A percentile compares a stretch with the other conserved stretches of the same genome.
These are phyloP conservation scores for Mormoops blainvillei DNA, from an alignment of 2,113 vertebrate species.

Conservation along the genomic window DNA sequence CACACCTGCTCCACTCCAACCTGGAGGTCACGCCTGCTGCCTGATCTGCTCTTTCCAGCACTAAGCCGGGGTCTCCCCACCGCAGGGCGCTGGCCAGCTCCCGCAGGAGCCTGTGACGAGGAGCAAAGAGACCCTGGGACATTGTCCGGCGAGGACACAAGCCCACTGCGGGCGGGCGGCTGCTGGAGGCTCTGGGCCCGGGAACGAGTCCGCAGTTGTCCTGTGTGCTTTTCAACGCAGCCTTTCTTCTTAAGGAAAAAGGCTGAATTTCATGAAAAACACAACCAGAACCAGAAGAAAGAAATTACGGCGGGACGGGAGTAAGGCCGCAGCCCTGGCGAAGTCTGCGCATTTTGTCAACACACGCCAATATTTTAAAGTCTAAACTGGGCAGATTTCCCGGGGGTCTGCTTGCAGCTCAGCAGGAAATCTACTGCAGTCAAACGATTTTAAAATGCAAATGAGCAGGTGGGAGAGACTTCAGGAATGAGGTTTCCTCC, in stretches of 20 bases:
- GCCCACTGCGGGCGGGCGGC: not conserved
- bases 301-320: not conserved
- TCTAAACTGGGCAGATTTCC: not conserved
- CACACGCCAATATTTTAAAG: not conserved
- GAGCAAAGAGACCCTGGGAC: not conserved
- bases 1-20: not conserved
- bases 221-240: not conserved
- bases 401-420: not conserved
- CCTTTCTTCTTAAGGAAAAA: not conserved
- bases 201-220: accelerated
- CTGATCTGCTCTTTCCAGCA: not conserved
- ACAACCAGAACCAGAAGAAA: not conserved
- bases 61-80: not conserved
- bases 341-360: not conserved
- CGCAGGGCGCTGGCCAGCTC: not conserved
- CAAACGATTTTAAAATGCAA: not conserved
- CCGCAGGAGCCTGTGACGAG: not conserved
- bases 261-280: not conserved
- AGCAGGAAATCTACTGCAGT: not conserved
- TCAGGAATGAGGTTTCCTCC: not conserved
- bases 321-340: not conserved
- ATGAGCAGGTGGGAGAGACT: not conserved
- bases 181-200: not conserved
- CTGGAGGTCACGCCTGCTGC: not conserved
- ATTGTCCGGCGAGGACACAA: too few species aligned